These are phyloP conservation scores for Scalopus aquaticus DNA, from an alignment of 2,113 vertebrate genomes.

Conservation along the genomic window DNA sequence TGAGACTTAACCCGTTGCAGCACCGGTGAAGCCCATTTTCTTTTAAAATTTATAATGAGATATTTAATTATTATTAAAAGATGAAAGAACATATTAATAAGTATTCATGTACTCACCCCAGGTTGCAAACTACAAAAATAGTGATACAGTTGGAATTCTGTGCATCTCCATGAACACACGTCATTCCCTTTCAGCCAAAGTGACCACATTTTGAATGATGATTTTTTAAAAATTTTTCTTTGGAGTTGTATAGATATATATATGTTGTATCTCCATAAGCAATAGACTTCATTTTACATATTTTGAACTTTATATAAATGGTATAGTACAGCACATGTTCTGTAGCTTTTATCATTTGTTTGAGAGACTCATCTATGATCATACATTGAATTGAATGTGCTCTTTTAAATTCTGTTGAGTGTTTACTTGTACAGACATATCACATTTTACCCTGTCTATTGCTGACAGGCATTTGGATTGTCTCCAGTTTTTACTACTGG, in stretches of 20 bases:
- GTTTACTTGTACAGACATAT: neutral
- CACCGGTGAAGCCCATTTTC: too few relatives aligned
- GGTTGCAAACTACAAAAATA: neutral
- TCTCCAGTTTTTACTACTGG: neutral
- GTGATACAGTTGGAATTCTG: neutral
- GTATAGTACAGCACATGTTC: neutral
- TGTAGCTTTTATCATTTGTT: constrained; percentile 18
- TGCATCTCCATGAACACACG: neutral
- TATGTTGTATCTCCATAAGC: neutral
- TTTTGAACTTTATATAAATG: constrained; percentile 12
- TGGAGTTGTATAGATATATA: neutral
- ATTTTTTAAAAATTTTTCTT: constrained; percentile 32
- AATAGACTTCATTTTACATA: constrained; percentile 5
- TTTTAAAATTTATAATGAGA: neutral
- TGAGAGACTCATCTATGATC: constrained; percentile 21
- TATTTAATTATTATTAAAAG: constrained; percentile 46
- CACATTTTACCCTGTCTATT: neutral
- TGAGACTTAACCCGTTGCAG: too few relatives aligned
- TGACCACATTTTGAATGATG: neutral
- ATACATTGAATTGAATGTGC: neutral
- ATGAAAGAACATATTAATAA: neutral
- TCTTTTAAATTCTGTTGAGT: neutral
- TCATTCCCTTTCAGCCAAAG: neutral
- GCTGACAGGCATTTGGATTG: neutral
- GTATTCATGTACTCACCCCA: neutral